Conservation (phyloP, 2,888 invertebrate species). For the Halocaridina rubra region DNA sequence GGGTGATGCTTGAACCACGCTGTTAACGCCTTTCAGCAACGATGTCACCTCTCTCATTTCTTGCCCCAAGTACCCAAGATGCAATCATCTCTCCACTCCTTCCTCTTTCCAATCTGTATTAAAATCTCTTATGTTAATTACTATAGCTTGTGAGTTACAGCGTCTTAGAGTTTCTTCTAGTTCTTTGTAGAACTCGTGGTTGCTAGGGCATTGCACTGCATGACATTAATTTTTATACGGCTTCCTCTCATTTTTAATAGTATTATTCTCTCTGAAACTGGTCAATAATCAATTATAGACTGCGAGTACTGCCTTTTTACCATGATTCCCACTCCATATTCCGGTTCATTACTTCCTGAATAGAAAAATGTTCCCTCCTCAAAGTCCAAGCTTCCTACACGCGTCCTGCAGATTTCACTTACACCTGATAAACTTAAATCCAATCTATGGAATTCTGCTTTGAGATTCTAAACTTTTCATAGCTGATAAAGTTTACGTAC, state of each 20-base stretch:
- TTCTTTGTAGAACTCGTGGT: too few species aligned
- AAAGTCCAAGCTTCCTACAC: neutral
- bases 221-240: neutral
- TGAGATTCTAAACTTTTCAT: too few species aligned
- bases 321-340: neutral
- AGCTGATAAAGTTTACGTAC: too few species aligned
- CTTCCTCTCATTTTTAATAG: neutral
- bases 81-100: neutral
- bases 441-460: too few species aligned
- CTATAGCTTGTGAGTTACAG: neutral
- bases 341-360: neutral
- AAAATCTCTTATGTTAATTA: too few species aligned
- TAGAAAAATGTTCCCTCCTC: neutral
- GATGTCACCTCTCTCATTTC: neutral
- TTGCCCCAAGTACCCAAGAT: neutral
- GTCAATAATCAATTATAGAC: neutral
- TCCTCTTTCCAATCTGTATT: too few species aligned
- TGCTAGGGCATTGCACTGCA: neutral
- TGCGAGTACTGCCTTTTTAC: neutral
- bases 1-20: neutral
- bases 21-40: neutral
- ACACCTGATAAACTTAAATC: too few species aligned
- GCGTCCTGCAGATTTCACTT: neutral
- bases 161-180: too few species aligned
- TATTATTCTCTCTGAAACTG: neutral